A percentile compares a stretch with the other conserved stretches of the same genome.
Conservation (phyloP, 2,888 invertebrate species). For the Andrena fulva region DNA sequence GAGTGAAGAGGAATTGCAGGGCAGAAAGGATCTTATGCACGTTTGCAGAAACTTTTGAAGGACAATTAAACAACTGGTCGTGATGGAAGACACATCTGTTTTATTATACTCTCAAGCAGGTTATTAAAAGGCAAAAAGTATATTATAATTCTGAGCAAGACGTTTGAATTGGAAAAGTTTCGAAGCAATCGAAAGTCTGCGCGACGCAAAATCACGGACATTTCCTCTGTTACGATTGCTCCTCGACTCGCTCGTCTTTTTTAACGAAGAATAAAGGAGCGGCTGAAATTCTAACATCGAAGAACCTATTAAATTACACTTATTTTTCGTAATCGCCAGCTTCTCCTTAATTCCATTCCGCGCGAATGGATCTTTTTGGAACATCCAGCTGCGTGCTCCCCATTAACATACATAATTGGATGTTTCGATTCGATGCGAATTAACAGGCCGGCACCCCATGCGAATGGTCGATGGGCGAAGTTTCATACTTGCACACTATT, state of each 20-base stretch:
- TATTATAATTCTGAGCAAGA: constrained; percentile 11
- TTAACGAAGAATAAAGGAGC: not conserved
- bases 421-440: constrained; percentile 16
- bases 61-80: not conserved
- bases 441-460: not conserved
- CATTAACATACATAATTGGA: constrained; percentile 34
- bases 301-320: constrained; percentile 18
- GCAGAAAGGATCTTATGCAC: not conserved
- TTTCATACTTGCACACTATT: not conserved
- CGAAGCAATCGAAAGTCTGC: constrained; percentile 6
- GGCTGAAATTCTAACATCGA: not conserved
- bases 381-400: constrained; percentile 6
- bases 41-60: not conserved
- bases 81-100: not conserved
- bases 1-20: not conserved
- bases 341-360: constrained; percentile 1
- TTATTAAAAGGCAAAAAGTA: constrained; percentile 7
- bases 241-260: constrained; percentile 8
- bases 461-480: not conserved
- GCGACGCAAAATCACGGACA: constrained; percentile 5
- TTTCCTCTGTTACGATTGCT: constrained; percentile 3
- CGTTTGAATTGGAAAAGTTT: constrained; percentile 34
- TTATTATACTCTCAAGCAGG: not conserved
- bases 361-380: not conserved
- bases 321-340: constrained; percentile 20